Evolutionary conservation across 2,888 invertebrate genomes (phyloP).

Genomic region (Liposcelis brunnea): DNA sequence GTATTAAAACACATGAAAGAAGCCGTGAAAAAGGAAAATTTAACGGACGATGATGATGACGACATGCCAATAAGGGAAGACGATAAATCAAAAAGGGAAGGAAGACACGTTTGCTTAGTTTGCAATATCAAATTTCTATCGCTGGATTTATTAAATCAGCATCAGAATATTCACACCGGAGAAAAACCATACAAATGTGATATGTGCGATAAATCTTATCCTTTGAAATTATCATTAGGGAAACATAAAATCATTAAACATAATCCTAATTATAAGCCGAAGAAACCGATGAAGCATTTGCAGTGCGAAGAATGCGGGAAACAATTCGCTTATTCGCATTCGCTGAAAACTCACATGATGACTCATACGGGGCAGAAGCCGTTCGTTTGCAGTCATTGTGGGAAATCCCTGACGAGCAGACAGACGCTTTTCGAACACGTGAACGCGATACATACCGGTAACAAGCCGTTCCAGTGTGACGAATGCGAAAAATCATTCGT

Average conservation of each 20-base stretch:
- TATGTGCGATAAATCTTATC: constrained; percentile 14
- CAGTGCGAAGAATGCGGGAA: constrained; percentile 23
- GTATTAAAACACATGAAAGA: neutral
- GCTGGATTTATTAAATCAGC: neutral
- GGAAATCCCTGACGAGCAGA: constrained; percentile 24
- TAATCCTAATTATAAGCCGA: constrained; percentile 5
- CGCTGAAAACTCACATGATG: constrained; percentile 35
- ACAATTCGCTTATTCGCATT: constrained; percentile 24
- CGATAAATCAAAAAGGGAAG: neutral
- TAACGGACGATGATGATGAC: too few relatives aligned
- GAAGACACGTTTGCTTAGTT: neutral
- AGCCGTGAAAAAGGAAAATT: too few relatives aligned
- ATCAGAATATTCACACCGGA: constrained; percentile 7
- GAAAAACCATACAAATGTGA: constrained; percentile 14
- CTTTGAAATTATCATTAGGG: constrained; percentile 13
- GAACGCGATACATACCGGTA: constrained; percentile 26
- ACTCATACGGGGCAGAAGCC: constrained; percentile 37
- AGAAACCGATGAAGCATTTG: neutral
- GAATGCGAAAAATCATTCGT: constrained; percentile 24
- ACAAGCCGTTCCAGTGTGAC: constrained; percentile 21
- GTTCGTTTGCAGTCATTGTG: constrained; percentile 23
- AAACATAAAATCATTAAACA: constrained; percentile 11
- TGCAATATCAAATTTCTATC: constrained; percentile 3
- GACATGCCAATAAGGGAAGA: neutral
- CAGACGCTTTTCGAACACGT: constrained; percentile 35